Evolutionary conservation across 2,888 invertebrate genomes (phyloP).

Genomic region (Bedellia somnulentella): DNA sequence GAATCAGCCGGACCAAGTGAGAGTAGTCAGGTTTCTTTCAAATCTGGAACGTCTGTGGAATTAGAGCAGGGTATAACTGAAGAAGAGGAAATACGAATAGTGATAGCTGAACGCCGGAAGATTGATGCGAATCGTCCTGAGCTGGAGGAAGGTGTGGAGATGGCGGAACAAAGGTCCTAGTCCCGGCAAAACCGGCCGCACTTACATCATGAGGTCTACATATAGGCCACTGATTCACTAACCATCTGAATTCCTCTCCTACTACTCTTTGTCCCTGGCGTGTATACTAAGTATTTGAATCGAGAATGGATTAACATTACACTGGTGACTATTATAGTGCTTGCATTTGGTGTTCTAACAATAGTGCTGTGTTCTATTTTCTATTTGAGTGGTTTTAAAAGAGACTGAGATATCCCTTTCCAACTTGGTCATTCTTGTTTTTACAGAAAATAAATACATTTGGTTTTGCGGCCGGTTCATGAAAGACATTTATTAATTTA

Average conservation of each 20-base stretch:
- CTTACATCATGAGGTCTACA: conserved; percentile 53
- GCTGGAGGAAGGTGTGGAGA: conserved; percentile 35
- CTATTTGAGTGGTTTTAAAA: too few relatives aligned
- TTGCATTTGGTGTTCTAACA: too few relatives aligned
- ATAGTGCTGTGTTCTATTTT: too few relatives aligned
- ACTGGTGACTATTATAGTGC: too few relatives aligned
- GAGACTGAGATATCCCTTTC: too few relatives aligned
- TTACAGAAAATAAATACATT: too few relatives aligned
- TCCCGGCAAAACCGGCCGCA: conserved; percentile 58
- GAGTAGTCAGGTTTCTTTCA: conserved; percentile 20
- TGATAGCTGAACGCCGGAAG: conserved; percentile 63
- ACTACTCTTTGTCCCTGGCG: not conserved
- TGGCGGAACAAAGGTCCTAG: conserved; percentile 50
- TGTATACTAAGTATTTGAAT: conserved; percentile 4
- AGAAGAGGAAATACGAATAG: conserved; percentile 61
- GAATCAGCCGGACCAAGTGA: conserved; percentile 30
- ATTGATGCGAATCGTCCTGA: conserved; percentile 48
- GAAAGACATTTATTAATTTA: conserved; percentile 49
- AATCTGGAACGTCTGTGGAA: conserved; percentile 24
- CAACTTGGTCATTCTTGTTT: too few relatives aligned
- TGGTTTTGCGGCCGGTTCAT: conserved; percentile 52
- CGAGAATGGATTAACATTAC: too few relatives aligned
- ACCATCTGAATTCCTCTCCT: not conserved
- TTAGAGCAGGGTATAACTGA: conserved; percentile 31
- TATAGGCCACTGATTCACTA: conserved; percentile 21